These are phyloP conservation scores for Deilephila porcellus DNA, from an alignment of 2,888 invertebrate genomes.

Conservation along the genomic window DNA sequence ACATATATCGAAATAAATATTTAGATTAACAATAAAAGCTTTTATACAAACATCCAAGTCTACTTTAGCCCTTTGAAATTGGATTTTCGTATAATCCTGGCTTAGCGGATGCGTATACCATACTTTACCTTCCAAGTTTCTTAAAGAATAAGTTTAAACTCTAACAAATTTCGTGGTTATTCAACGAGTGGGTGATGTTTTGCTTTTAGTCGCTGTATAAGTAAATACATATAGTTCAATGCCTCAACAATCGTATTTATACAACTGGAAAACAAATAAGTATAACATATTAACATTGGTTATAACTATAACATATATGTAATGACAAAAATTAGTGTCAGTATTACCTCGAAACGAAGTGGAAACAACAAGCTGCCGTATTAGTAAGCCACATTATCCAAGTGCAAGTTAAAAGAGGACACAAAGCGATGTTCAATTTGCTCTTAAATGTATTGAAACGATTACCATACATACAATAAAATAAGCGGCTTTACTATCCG, in stretches of 20 bases:
- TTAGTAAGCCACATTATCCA: constrained; percentile 37
- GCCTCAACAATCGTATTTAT: background rate
- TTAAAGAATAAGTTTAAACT: too few species aligned
- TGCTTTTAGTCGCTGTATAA: background rate
- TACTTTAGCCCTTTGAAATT: too few species aligned
- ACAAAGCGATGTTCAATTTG: constrained; percentile 27
- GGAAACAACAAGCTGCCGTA: background rate
- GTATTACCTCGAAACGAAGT: constrained; percentile 9
- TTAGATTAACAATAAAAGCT: too few species aligned
- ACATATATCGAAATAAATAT: too few species aligned
- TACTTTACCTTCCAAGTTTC: too few species aligned
- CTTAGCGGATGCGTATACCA: too few species aligned
- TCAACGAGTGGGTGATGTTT: too few species aligned
- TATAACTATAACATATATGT: background rate
- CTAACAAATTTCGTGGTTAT: too few species aligned
- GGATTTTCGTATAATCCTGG: too few species aligned
- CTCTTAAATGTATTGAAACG: constrained; percentile 23
- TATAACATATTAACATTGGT: background rate
- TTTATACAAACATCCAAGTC: too few species aligned
- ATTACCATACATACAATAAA: constrained; percentile 22
- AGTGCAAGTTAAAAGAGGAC: constrained; percentile 27
- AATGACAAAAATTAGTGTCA: constrained; percentile 1
- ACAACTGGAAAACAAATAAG: background rate
- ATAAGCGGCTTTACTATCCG: constrained; percentile 14
- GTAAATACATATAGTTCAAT: background rate